Percentiles rank a stretch among this genome's conserved stretches.
These are phyloP conservation scores for Bergia puertoricense DNA, from an alignment of 92 coral and sea anemone species.

Conservation along the genomic window DNA sequence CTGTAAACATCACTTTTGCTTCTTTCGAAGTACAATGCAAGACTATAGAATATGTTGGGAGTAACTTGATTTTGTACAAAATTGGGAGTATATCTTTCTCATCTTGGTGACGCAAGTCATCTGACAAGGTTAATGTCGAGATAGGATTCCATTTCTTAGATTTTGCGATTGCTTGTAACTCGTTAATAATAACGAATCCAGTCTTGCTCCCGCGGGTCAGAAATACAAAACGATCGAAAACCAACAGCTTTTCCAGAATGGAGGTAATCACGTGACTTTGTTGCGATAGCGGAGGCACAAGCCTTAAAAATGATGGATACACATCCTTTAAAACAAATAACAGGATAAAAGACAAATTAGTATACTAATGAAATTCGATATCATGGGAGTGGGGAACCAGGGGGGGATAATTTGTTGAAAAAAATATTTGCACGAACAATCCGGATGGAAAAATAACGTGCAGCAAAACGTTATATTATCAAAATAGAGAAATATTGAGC, in stretches of 20 bases:
- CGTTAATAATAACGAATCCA: not conserved
- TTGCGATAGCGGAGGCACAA: not conserved
- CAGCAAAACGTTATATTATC: no score
- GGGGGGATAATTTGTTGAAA: no score
- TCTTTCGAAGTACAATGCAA: not conserved
- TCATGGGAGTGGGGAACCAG: no score
- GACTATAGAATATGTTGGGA: not conserved
- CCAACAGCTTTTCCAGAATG: not conserved
- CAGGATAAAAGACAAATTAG: not conserved
- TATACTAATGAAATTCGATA: not conserved
- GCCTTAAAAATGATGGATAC: not conserved
- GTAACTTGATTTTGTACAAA: constrained; percentile 3
- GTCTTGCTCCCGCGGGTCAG: not conserved
- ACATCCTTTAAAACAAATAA: not conserved
- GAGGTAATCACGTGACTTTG: constrained; percentile 11
- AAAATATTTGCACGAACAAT: no score
- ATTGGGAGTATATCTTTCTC: not conserved
- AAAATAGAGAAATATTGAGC: no score
- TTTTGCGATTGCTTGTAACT: not conserved
- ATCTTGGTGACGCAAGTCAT: not conserved
- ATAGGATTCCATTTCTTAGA: not conserved
- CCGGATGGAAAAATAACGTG: no score
- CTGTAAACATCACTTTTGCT: not conserved
- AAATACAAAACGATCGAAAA: not conserved
- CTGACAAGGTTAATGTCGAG: not conserved